Evolutionary conservation across 2,797 vertebrate genomes (phyloP).

Genomic region (Hipposideros larvatus): DNA sequence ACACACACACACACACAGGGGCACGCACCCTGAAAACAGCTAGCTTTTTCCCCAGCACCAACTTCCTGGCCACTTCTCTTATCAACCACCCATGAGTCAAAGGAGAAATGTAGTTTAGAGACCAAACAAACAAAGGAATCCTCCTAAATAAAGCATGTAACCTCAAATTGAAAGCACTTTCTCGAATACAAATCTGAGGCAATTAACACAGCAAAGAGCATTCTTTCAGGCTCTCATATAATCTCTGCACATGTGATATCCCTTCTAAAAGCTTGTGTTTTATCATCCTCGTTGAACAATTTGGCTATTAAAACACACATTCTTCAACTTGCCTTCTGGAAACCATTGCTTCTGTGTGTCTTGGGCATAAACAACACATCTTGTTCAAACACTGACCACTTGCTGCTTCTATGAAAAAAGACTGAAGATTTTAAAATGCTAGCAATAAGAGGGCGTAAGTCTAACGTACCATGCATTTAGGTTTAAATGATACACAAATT

Average conservation of each 20-base stretch:
- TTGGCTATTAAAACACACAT: slow-evolving; percentile 83
- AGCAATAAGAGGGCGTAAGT: neutral
- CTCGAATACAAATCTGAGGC: slow-evolving; percentile 38
- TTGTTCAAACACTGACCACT: slow-evolving; percentile 78
- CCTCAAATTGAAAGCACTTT: slow-evolving; percentile 42
- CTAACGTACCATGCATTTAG: neutral
- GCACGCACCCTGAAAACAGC: neutral
- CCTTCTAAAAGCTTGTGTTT: slow-evolving; percentile 78
- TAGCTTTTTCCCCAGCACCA: neutral
- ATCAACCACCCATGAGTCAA: neutral
- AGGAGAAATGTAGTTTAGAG: neutral
- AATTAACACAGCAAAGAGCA: slow-evolving; percentile 68
- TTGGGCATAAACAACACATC: slow-evolving; percentile 80
- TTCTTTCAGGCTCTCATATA: slow-evolving; percentile 73
- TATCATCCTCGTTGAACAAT: slow-evolving; percentile 77
- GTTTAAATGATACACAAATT: slow-evolving; percentile 33
- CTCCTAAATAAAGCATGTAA: neutral
- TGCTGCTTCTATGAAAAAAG: slow-evolving; percentile 58
- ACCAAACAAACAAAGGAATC: neutral
- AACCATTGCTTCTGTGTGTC: slow-evolving; percentile 73
- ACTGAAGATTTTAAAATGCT: slow-evolving; percentile 27
- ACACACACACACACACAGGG: neutral
- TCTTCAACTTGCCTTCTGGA: slow-evolving; percentile 78
- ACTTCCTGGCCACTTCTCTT: neutral
- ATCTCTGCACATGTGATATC: slow-evolving; percentile 66